Conservation (phyloP, 2,113 vertebrate species). For the Talpa occidentalis region DNA sequence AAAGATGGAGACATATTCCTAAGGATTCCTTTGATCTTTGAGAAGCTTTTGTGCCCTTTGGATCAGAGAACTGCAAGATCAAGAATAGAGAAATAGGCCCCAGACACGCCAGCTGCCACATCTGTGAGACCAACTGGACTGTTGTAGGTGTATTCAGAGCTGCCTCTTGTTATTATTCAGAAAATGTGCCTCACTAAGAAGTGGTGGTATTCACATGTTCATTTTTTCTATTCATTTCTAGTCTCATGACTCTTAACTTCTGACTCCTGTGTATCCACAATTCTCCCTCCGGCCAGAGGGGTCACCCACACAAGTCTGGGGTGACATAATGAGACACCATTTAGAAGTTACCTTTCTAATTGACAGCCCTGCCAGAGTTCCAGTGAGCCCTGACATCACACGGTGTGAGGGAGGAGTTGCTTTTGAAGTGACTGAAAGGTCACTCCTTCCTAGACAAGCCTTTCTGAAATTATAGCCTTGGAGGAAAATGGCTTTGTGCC, state of each 20-base stretch:
- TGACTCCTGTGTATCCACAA: neutral
- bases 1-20: neutral
- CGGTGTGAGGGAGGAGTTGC: neutral
- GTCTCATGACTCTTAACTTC: neutral
- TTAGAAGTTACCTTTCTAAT: conserved; percentile 49
- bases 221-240: conserved; percentile 35
- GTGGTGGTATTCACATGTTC: neutral
- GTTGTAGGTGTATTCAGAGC: neutral
- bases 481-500: conserved; percentile 46
- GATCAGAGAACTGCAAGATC: neutral
- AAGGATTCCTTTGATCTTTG: conserved; percentile 25
- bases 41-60: neutral
- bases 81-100: neutral
- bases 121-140: neutral
- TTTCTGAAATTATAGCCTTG: conserved; percentile 19
- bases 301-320: neutral
- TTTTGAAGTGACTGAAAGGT: conserved; percentile 50
- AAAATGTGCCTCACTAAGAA: neutral
- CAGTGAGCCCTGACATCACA: neutral
- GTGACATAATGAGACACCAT: neutral
- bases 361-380: neutral
- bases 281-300: neutral
- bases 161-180: neutral
- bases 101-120: neutral
- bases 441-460: conserved; percentile 14